Evolutionary conservation across 2,888 invertebrate species (phyloP).

Genomic region (Lycia hirtaria): DNA sequence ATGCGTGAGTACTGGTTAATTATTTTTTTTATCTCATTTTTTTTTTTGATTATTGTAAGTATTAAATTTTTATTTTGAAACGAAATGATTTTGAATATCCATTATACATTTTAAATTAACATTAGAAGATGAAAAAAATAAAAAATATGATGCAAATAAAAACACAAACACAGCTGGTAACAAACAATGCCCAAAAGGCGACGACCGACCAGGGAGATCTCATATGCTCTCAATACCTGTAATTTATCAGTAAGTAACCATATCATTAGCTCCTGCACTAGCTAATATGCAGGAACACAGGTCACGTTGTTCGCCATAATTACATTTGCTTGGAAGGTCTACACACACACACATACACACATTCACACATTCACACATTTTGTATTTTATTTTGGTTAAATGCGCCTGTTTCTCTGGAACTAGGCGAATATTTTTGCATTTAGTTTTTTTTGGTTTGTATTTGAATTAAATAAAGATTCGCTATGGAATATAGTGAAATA

Average conservation of each 20-base stretch:
- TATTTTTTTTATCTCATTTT: too few relatives aligned
- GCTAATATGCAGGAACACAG: conserved; percentile 32
- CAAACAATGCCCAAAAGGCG: too few relatives aligned
- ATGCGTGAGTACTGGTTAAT: too few relatives aligned
- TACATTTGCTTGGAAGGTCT: not conserved
- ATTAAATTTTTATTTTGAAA: too few relatives aligned
- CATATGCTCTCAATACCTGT: too few relatives aligned
- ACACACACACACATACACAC: conserved; percentile 1
- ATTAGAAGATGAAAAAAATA: too few relatives aligned
- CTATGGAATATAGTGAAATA: not conserved
- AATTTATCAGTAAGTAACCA: not conserved
- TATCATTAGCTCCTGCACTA: not conserved
- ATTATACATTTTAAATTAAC: too few relatives aligned
- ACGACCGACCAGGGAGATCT: too few relatives aligned
- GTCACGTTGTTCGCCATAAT: conserved; percentile 1
- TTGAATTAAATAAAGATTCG: conserved; percentile 21
- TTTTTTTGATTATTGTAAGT: too few relatives aligned
- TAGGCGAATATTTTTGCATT: conserved; percentile 40
- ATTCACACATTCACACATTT: conserved; percentile 7
- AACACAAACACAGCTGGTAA: too few relatives aligned
- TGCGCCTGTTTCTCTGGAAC: conserved; percentile 31
- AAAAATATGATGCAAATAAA: too few relatives aligned
- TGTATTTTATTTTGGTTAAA: conserved; percentile 40
- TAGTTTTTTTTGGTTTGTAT: conserved; percentile 22
- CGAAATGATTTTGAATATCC: too few relatives aligned